Evolutionary conservation across 2,797 vertebrate genomes (phyloP).

Genomic region (Cirrhinus mrigala): DNA sequence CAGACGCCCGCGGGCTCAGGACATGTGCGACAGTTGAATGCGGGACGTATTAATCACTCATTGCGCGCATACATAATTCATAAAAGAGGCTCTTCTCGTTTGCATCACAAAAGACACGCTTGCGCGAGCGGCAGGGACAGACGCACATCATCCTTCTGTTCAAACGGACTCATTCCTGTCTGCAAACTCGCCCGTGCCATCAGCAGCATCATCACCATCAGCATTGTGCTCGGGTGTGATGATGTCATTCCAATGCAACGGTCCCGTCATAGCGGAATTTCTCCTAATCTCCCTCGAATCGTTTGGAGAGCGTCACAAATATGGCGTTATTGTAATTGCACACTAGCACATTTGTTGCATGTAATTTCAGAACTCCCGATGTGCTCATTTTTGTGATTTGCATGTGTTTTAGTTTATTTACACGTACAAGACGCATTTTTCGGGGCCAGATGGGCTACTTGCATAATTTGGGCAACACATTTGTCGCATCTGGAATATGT

Average conservation of each 20-base stretch:
- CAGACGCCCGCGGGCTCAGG: slow-evolving; percentile 35
- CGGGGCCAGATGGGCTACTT: background rate
- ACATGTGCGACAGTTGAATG: slow-evolving; percentile 73
- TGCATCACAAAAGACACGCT: slow-evolving; percentile 74
- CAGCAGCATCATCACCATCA: slow-evolving; percentile 2
- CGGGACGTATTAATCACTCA: slow-evolving; percentile 71
- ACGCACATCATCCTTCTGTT: slow-evolving; percentile 73
- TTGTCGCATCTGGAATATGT: background rate
- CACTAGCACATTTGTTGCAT: background rate
- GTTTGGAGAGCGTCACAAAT: background rate
- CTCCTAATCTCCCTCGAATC: background rate
- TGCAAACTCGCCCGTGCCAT: slow-evolving; percentile 48
- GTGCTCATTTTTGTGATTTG: background rate
- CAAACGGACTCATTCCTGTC: slow-evolving; percentile 54
- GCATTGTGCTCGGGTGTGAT: slow-evolving; percentile 10
- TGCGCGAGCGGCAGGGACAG: slow-evolving; percentile 73
- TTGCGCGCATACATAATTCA: slow-evolving; percentile 77
- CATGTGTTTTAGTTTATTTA: background rate
- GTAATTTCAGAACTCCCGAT: background rate
- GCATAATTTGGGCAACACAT: background rate
- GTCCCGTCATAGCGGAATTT: slow-evolving; percentile 36
- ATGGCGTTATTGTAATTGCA: background rate
- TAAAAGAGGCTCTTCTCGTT: slow-evolving; percentile 77
- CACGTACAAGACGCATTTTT: background rate
- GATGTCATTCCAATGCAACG: slow-evolving; percentile 53